Percentiles rank a stretch among this genome's conserved stretches.
These are phyloP conservation scores for Pachypeltis micranthus DNA, from an alignment of 1,140 invertebrate species.

Conservation along the genomic window DNA sequence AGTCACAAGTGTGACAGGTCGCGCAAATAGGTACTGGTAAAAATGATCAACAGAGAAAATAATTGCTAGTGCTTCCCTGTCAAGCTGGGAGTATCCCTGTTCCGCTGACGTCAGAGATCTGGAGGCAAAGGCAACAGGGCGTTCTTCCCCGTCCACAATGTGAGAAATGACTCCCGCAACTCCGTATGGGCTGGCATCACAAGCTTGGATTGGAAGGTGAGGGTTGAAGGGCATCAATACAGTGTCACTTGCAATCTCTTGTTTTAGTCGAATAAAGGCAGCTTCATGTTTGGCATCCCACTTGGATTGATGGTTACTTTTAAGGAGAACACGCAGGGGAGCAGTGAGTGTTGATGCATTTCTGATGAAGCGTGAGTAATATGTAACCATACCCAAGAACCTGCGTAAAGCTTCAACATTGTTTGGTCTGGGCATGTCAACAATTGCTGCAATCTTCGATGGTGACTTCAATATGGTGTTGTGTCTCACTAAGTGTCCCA, in stretches of 20 bases:
- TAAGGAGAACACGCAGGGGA: no score
- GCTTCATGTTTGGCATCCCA: conserved; percentile 24
- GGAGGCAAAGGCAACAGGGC: conserved; percentile 37
- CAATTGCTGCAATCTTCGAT: no score
- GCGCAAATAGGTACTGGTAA: conserved; percentile 37
- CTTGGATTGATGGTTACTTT: conserved; percentile 17
- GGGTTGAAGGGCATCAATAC: conserved; percentile 33
- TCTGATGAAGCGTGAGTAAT: no score
- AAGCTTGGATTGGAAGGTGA: conserved; percentile 31
- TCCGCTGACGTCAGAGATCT: conserved; percentile 35
- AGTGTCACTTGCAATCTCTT: conserved; percentile 24
- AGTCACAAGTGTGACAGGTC: conserved; percentile 34
- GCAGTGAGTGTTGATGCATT: no score
- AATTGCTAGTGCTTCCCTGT: no score
- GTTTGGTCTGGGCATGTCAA: no score
- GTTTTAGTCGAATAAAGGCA: conserved; percentile 30
- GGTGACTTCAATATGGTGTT: no score
- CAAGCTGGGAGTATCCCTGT: no score
- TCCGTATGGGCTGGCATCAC: conserved; percentile 39
- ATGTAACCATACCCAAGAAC: no score
- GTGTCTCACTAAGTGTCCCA: no score
- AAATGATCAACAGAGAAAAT: conserved; percentile 38
- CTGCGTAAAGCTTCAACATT: no score
- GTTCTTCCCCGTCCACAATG: conserved; percentile 31
- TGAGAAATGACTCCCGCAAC: conserved; percentile 39